Evolutionary conservation across 2,797 vertebrate species (phyloP), one percentile per base, ranked within the genome.

Genomic region (Poeciliopsis paucimaculata): DNA sequence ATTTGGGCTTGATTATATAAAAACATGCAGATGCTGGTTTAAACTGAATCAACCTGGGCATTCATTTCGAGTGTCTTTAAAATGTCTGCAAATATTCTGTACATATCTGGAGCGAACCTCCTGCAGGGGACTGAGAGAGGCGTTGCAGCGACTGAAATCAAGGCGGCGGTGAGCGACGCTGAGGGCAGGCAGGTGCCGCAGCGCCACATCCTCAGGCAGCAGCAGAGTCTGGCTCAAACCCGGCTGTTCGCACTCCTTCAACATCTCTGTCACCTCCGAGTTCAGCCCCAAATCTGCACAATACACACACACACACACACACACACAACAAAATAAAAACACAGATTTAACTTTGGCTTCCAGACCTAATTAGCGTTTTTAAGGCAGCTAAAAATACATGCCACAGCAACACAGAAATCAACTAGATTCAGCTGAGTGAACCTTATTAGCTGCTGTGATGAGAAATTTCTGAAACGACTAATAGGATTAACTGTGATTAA

Each of bases 161-260:
- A 99, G 94, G 86, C 93, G 96, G 72, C 95, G 95, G 93, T 99
- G 98, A 0, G 98, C 97, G 0, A 91, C 91, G 76, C 86, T 95
- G 75, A 99, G 96, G 2, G 97, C 96, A 0, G 98, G 98, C 11
- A 99, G 96, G 89, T 97, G 97, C 26, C 95, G 94, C 62, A 99
- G 96, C 1, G 98, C 97, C 87, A 97, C 87, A 2, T 99, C 98
- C 86, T 99, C 98, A 0, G 98, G 98, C 76, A 99, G 97, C 89
- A 98, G 95, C 87, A 97, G 89, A 77, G 86, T 95, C 92, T 97
- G 92, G 28, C 92, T 93, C 86, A 97, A 88, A 62, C 96, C 96
- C 0, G 98, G 95, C 82, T 96, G 95, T 86, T 99, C 98, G 4
- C 97, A 96, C 11, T 93, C 91, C 0, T 90, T 93, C 73, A 99